phyloP scores from a whole-genome alignment of 2,797 vertebrate species.

The Prionace glauca region DNA sequence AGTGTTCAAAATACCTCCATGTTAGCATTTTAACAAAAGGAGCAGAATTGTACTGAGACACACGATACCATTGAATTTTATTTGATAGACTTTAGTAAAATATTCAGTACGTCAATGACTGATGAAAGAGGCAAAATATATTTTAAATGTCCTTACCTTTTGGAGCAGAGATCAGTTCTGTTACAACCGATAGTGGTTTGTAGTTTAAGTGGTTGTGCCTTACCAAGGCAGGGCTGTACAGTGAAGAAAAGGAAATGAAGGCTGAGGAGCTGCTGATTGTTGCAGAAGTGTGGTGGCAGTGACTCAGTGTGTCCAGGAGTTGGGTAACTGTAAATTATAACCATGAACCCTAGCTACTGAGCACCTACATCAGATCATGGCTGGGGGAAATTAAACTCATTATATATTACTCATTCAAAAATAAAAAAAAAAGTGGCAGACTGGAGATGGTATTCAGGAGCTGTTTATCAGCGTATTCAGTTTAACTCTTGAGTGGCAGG shows the following conservation, averaged over 20 bases:
- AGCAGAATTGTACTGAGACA: neutral
- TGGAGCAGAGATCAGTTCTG: neutral
- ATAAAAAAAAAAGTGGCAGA: neutral
- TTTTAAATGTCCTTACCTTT: conserved; percentile 21
- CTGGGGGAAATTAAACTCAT: neutral
- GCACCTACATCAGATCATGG: neutral
- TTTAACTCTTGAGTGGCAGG: conserved; percentile 20
- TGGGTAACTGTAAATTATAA: conserved; percentile 31
- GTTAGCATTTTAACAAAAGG: neutral
- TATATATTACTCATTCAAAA: conserved; percentile 11
- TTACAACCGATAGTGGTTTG: neutral
- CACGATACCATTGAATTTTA: neutral
- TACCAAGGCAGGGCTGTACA: conserved; percentile 20
- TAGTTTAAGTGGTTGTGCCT: neutral
- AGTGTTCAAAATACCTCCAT: conserved; percentile 18
- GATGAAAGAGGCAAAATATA: neutral
- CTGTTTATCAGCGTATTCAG: neutral
- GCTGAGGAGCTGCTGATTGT: conserved; percentile 34
- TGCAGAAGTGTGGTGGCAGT: conserved; percentile 31
- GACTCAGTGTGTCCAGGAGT: conserved; percentile 25
- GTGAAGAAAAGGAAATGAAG: conserved; percentile 35
- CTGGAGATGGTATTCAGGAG: neutral
- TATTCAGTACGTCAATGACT: neutral
- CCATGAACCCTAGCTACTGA: neutral
- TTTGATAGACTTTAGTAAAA: neutral